Conservation (phyloP, 2,888 invertebrate genomes). For the Cryptophagus acutangulus region DNA sequence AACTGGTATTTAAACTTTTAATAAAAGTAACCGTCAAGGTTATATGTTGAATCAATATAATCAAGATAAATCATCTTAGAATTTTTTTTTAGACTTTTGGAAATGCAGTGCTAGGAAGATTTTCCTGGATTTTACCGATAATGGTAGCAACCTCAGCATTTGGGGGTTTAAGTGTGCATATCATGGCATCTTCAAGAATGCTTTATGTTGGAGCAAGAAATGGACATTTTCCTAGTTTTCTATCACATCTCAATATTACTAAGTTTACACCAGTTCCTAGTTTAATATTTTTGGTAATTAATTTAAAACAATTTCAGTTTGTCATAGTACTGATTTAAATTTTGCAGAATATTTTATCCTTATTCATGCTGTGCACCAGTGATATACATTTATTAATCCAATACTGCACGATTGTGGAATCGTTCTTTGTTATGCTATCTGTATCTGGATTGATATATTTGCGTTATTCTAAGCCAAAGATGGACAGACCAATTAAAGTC, state of each 20-base stretch:
- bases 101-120: conserved; percentile 64
- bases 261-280: conserved; percentile 77
- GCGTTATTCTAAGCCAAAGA: conserved; percentile 71
- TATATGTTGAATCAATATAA: too few species aligned
- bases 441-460: conserved; percentile 81
- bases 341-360: conserved; percentile 72
- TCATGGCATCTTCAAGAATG: conserved; percentile 92
- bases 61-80: not conserved
- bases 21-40: too few species aligned
- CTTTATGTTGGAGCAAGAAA: conserved; percentile 88
- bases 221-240: conserved; percentile 77
- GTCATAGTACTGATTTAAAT: conserved; percentile 21
- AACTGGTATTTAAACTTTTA: too few species aligned
- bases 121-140: conserved; percentile 79
- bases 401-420: conserved; percentile 88
- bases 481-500: conserved; percentile 82
- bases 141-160: conserved; percentile 90
- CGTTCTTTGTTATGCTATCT: conserved; percentile 84
- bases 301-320: conserved; percentile 2
- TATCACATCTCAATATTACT: conserved; percentile 73
- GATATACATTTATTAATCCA: conserved; percentile 84
- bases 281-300: conserved; percentile 72
- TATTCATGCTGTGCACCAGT: conserved; percentile 78
- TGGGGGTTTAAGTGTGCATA: conserved; percentile 90
- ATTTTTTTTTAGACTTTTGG: conserved; percentile 65